Evolutionary conservation across 2,797 vertebrate genomes (phyloP).

Genomic region (Pipistrellus pygmaeus): DNA sequence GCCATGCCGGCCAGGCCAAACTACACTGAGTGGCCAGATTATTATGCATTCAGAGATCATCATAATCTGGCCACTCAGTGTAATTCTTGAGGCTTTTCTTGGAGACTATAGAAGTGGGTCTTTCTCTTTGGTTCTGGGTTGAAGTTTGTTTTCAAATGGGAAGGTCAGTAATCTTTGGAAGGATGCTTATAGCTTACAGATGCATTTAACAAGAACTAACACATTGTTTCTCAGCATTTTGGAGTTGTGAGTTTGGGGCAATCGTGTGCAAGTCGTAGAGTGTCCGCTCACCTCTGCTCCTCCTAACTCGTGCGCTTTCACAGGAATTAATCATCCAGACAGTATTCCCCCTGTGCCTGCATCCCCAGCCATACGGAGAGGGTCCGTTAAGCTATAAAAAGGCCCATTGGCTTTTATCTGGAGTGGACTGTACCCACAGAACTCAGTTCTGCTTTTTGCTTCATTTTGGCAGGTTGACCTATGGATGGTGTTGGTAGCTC

Average conservation of each 20-base stretch:
- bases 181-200: background rate
- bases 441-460: constrained; percentile 51
- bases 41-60: too few species aligned
- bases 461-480: constrained; percentile 70
- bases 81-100: constrained; percentile 8
- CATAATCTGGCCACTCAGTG: too few species aligned
- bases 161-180: background rate
- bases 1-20: too few species aligned
- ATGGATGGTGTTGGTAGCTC: constrained; percentile 28
- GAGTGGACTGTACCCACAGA: constrained; percentile 21
- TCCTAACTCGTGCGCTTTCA: background rate
- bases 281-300: background rate
- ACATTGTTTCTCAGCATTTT: background rate
- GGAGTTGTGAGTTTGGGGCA: background rate
- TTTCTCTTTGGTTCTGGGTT: constrained; percentile 35
- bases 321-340: constrained; percentile 38
- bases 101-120: background rate
- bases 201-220: background rate
- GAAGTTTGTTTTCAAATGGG: background rate
- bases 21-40: background rate
- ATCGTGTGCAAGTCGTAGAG: background rate
- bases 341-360: background rate
- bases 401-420: constrained; percentile 73
- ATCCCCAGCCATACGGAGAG: constrained; percentile 32
- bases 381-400: constrained; percentile 71